Percentiles rank a stretch among this genome's conserved stretches.
These are phyloP conservation scores for Pristionchus mayeri DNA, from an alignment of 2,888 invertebrate genomes.

Conservation along the genomic window DNA sequence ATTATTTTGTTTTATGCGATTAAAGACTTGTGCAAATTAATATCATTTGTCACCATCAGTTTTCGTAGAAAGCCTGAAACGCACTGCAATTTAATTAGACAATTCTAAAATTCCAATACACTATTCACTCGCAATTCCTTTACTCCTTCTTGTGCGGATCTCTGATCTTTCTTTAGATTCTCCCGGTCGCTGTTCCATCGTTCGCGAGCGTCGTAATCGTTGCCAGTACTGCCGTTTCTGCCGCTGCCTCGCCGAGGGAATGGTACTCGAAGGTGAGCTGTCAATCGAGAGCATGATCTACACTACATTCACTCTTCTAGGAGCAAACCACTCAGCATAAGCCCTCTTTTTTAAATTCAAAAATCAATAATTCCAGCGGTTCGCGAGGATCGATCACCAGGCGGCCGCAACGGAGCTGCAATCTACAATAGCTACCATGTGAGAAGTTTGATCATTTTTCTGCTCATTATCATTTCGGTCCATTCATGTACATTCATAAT, in stretches of 20 bases:
- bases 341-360: too few relatives aligned
- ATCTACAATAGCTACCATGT: slow-evolving; percentile 98
- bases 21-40: too few relatives aligned
- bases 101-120: background rate
- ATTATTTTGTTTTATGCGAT: too few relatives aligned
- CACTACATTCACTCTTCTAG: background rate
- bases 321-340: too few relatives aligned
- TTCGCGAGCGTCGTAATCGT: slow-evolving; percentile 96
- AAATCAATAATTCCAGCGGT: slow-evolving; percentile 91
- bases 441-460: background rate
- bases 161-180: too few relatives aligned
- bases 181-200: slow-evolving; percentile 76
- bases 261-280: slow-evolving; percentile 70
- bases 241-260: slow-evolving; percentile 82
- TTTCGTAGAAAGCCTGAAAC: too few relatives aligned
- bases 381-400: slow-evolving; percentile 99
- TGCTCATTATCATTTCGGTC: too few relatives aligned
- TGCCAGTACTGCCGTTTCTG: slow-evolving; percentile 99
- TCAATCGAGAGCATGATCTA: background rate
- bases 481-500: too few relatives aligned
- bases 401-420: slow-evolving; percentile 97
- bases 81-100: too few relatives aligned
- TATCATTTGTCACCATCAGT: too few relatives aligned
- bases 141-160: too few relatives aligned
- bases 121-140: background rate